phyloP scores from a whole-genome alignment of 2,888 invertebrate species.

The Rhagium mordax region DNA sequence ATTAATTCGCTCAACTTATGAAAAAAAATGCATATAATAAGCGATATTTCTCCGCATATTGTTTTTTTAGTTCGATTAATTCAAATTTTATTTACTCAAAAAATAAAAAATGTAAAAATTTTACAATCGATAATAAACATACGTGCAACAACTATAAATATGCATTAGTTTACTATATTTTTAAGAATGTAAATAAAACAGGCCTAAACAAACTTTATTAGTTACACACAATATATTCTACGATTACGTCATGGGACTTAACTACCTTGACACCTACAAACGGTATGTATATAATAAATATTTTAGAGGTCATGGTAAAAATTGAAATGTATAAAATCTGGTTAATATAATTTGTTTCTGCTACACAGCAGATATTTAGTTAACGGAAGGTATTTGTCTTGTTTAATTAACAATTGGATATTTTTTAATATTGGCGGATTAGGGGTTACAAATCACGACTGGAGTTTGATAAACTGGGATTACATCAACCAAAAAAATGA shows the following conservation, averaged over 20 bases:
- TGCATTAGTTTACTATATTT: neutral
- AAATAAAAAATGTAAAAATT: no score
- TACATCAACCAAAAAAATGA: no score
- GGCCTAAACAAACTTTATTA: neutral
- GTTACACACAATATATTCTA: slow-evolving; percentile 3
- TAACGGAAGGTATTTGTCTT: neutral
- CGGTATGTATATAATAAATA: slow-evolving; percentile 7
- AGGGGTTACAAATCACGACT: no score
- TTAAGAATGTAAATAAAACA: slow-evolving; percentile 1
- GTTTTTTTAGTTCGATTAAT: no score
- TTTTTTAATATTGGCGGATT: neutral
- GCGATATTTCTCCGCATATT: no score
- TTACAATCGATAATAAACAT: neutral
- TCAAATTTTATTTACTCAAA: no score
- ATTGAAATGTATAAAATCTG: neutral
- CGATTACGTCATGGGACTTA: slow-evolving; percentile 13
- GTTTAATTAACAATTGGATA: neutral
- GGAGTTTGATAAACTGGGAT: no score
- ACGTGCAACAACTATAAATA: no score
- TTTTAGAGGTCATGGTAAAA: slow-evolving; percentile 7
- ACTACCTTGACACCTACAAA: slow-evolving; percentile 20
- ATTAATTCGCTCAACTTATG: no score
- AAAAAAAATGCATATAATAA: no score
- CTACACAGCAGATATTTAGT: neutral
- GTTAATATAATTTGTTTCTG: neutral